Base-by-base conservation (phyloP, 2,888 invertebrate species). In the Hesperia comma region DNA sequence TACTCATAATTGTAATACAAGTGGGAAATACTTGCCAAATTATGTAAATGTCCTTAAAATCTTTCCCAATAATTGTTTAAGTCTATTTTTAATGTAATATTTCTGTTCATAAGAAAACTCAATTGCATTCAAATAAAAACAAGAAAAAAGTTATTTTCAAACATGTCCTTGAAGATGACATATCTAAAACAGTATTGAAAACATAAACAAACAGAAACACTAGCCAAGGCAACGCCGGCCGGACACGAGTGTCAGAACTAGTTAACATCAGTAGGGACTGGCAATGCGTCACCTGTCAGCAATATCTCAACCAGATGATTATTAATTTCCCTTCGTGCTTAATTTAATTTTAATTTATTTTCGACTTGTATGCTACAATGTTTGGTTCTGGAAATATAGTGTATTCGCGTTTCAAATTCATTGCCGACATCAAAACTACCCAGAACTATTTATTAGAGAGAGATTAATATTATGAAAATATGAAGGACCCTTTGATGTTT, bases 251-350 rank as follows among this genome's bases (percentile, higher is more conserved):
- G 49, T 49, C 19, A 49, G 12, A 49, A 19, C 49, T 49, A 46
- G 46, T 17, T 46, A 17, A 49, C 10, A 49, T 3, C 19, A 49
- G 4, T 46, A 17, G 17, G 14, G 10, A 19, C 19, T 49, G 8
- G 17, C 19, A 49, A 49, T 49, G 49, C 49, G 49, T 49, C 19
- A 3, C 19, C 49, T 17, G 49, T 17, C 49, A 19, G 19, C 43
- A 12, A 49, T 49, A 49, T 19, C 49, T 49, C 49, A 49, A 3
- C 1, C 4, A 49, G 7, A 1, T 46, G 5, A 19, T 21, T 8
- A 49, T 49, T 49, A 49, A 49, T 49, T 43, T 46, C 17, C 17
- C 43, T 46, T 46, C 43, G 17, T 17, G 7, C 43, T 46, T 46
- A 0, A 46, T 15, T 46, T 46, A 46, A 46, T 12, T 15, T 46